Base-by-base conservation (phyloP, 2,888 invertebrate genomes). In the Glaucopsyche alexis region DNA sequence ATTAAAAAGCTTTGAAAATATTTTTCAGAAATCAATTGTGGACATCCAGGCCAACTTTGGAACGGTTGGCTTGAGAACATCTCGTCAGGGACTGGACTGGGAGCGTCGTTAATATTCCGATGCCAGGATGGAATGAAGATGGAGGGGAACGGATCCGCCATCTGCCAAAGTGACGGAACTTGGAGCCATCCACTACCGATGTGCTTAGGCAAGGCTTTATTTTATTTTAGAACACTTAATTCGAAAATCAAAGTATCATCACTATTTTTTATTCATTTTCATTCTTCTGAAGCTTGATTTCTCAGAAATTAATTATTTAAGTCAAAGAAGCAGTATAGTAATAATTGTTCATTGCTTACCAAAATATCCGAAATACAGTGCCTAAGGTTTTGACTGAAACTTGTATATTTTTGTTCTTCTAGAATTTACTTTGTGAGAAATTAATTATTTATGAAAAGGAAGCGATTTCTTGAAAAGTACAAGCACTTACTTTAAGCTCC, bases 31-130 rank as follows among this genome's bases (percentile, higher is more conserved):
- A 99, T 99, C 82, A 98, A 99, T 92, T 99, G 99, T 89, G 98
- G 98, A 0, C 96, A 97, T 81, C 98, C 99, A 0, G 98, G 98
- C 2, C 95, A 96, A 70, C 94, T 99, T 9, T 98, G 97, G 95
- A 99, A 99, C 84, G 99, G 99, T 5, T 99, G 98, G 97, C 94
- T 96, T 81, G 98, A 98, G 89, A 97, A 97, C 84, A 96, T 97
- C 75, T 97, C 97, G 79, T 95, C 95, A 49, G 98, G 98, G 42
- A 98, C 98, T 5, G 98, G 97, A 0, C 93, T 98, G 45, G 99
- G 99, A 0, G 97, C 98, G 0, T 97, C 97, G 76, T 95, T 99
- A 76, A 98, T 98, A 82, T 99, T 98, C 88, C 95, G 98, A 76
- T 99, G 99, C 85, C 96, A 97, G 82, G 97, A 98, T 75, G 97